Evolutionary conservation across 1,140 invertebrate species (phyloP).

Genomic region (Caenorhabditis inopinata): DNA sequence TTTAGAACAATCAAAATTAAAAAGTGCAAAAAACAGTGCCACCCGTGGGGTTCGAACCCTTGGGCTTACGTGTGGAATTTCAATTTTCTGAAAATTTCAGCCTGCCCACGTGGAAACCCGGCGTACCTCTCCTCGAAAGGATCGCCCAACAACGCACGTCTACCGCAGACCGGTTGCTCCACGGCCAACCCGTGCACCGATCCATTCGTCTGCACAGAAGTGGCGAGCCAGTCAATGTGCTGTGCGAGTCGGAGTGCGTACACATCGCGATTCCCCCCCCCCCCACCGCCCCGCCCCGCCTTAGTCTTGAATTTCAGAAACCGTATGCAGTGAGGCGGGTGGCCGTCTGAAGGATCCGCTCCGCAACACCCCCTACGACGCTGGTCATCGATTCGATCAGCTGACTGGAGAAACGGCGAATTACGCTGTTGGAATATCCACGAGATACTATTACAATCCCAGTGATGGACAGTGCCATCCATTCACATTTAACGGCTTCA

Average conservation of each 20-base stretch:
- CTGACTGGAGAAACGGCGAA: constrained; percentile 38
- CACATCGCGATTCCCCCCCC: too few relatives aligned
- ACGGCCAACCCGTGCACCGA: constrained; percentile 34
- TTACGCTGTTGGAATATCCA: constrained; percentile 38
- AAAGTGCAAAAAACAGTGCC: too few relatives aligned
- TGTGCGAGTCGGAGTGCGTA: constrained; percentile 37
- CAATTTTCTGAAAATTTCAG: too few relatives aligned
- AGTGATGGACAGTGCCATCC: constrained; percentile 59
- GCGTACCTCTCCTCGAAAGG: constrained; percentile 37
- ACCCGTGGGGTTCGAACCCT: too few relatives aligned
- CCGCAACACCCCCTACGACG: constrained; percentile 29
- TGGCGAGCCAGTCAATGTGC: constrained; percentile 42
- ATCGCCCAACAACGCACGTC: constrained; percentile 19
- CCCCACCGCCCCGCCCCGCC: too few relatives aligned
- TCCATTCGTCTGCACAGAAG: constrained; percentile 39
- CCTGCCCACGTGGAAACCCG: constrained; percentile 40
- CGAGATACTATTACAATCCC: constrained; percentile 61
- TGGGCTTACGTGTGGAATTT: too few relatives aligned
- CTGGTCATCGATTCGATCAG: constrained; percentile 38
- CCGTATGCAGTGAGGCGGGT: constrained; percentile 37
- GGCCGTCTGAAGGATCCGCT: background rate
- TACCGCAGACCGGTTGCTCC: constrained; percentile 36
- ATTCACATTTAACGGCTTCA: constrained; percentile 56
- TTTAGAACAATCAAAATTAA: too few relatives aligned
- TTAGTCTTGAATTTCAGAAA: constrained; percentile 39